Evolutionary conservation across 2,113 vertebrate genomes (phyloP).

Genomic region (Tinamus guttatus): DNA sequence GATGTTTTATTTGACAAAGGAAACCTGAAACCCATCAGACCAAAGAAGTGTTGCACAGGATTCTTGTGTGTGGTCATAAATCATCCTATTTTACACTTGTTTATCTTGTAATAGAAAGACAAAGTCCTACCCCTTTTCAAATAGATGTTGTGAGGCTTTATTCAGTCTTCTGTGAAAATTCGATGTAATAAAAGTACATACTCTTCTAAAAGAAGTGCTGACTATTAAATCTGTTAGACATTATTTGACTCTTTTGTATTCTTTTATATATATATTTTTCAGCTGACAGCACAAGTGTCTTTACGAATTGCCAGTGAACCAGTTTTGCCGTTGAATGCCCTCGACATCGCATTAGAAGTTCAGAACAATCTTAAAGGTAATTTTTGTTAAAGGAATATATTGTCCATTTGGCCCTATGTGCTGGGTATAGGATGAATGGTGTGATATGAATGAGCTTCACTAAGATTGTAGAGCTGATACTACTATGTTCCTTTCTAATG

Average conservation of each 20-base stretch:
- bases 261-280: constrained; percentile 67
- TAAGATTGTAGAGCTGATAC: neutral
- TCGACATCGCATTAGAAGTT: constrained; percentile 91
- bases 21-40: neutral
- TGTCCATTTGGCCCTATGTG: neutral
- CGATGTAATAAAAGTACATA: neutral
- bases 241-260: neutral
- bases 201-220: constrained; percentile 2
- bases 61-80: neutral
- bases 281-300: constrained; percentile 92
- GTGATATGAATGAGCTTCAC: neutral
- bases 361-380: constrained; percentile 95
- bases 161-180: neutral
- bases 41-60: neutral
- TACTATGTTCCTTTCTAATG: neutral
- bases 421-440: neutral
- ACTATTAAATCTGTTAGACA: neutral
- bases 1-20: neutral
- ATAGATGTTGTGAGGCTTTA: neutral
- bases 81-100: neutral
- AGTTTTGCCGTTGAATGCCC: constrained; percentile 91
- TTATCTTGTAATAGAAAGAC: neutral
- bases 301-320: constrained; percentile 88
- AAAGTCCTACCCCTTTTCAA: neutral
- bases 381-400: constrained; percentile 27